Evolutionary conservation across 2,888 invertebrate species (phyloP).

Genomic region (Galeopsomyia nigrocyanea): DNA sequence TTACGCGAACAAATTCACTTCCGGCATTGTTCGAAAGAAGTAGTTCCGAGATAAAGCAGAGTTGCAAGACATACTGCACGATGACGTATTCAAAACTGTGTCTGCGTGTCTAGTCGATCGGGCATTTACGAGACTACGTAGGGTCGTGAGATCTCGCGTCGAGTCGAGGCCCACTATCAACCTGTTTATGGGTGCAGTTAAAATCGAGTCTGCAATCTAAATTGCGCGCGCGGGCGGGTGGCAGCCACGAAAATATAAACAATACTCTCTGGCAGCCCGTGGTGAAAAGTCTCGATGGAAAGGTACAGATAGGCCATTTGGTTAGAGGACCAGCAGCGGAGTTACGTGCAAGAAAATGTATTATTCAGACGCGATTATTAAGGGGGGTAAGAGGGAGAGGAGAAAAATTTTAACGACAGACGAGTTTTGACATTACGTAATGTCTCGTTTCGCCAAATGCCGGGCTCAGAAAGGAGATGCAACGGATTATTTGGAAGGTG

Average conservation of each 20-base stretch:
- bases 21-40: not conserved
- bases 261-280: conserved; percentile 8
- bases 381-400: not conserved
- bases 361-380: not conserved
- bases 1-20: conserved; percentile 13
- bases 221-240: conserved; percentile 10
- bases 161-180: conserved; percentile 26
- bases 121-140: conserved; percentile 18
- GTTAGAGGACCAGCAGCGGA: not conserved
- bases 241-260: conserved; percentile 32
- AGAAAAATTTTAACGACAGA: no score
- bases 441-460: no score
- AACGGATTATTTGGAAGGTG: no score
- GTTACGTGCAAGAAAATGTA: not conserved
- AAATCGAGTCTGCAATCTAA: conserved; percentile 42
- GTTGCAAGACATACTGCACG: conserved; percentile 31
- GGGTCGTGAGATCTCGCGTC: conserved; percentile 35
- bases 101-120: conserved; percentile 4
- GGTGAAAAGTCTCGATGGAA: conserved; percentile 23
- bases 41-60: not conserved
- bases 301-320: conserved; percentile 9
- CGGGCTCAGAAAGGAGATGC: no score
- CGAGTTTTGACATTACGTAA: no score
- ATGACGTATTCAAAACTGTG: conserved; percentile 29
- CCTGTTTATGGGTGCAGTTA: conserved; percentile 42